phyloP scores from a whole-genome alignment of 2,888 invertebrate genomes.

The Cenopis cana region DNA sequence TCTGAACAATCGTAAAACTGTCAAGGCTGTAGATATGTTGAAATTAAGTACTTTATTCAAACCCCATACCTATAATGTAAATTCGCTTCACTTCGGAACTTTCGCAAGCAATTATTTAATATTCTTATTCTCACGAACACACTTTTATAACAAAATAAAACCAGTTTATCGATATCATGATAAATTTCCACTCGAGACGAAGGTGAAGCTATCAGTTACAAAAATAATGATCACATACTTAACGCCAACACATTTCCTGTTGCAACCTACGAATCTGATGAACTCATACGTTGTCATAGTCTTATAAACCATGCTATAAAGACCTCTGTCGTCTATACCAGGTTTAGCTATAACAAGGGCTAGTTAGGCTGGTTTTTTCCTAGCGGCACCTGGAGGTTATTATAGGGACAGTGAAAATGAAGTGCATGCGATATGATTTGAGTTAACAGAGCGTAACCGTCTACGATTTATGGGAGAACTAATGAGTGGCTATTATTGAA shows the following conservation, averaged over 20 bases:
- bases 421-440: conserved; percentile 25
- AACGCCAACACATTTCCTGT: conserved; percentile 60
- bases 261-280: conserved; percentile 47
- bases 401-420: conserved; percentile 40
- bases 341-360: not conserved
- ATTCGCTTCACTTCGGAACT: conserved; percentile 14
- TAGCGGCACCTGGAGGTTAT: conserved; percentile 36
- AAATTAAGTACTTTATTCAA: not conserved
- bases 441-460: conserved; percentile 39
- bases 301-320: conserved; percentile 33
- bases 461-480: conserved; percentile 31
- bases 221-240: conserved; percentile 51
- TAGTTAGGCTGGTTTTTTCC: not conserved
- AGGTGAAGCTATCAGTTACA: conserved; percentile 50
- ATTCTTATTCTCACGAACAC: conserved; percentile 36
- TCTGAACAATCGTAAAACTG: not conserved
- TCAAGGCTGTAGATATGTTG: not conserved
- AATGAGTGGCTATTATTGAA: conserved; percentile 26
- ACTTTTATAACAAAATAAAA: conserved; percentile 24
- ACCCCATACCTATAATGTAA: conserved; percentile 12
- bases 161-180: conserved; percentile 32
- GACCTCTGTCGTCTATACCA: conserved; percentile 13
- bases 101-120: conserved; percentile 36
- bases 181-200: conserved; percentile 35
- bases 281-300: conserved; percentile 41